Evolutionary conservation across 1,140 invertebrate genomes (phyloP).

Genomic region (Orchestia grillus): DNA sequence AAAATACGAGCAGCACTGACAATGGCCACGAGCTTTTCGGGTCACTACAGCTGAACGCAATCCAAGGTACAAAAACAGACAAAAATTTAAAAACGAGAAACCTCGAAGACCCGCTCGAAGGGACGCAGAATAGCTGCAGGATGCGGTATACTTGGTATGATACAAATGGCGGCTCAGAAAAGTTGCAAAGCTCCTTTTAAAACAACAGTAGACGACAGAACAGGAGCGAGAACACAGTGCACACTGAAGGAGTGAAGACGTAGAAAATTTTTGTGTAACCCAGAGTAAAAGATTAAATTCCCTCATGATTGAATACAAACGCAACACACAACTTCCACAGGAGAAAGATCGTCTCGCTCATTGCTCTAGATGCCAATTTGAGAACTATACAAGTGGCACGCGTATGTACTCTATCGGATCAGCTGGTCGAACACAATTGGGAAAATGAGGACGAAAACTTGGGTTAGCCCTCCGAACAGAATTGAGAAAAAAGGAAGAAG

Average conservation of each 20-base stretch:
- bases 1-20: slow-evolving; percentile 33
- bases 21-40: slow-evolving; percentile 23
- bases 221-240: neutral
- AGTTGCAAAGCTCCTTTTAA: neutral
- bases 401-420: too few species aligned
- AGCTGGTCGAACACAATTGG: too few species aligned
- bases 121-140: neutral
- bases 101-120: neutral
- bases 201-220: neutral
- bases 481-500: neutral
- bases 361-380: neutral
- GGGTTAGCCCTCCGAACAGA: neutral
- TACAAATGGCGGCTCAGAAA: neutral
- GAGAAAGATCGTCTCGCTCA: neutral
- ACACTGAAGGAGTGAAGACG: neutral
- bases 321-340: neutral
- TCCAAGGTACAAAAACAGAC: slow-evolving; percentile 16
- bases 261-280: neutral
- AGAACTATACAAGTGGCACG: too few species aligned
- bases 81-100: neutral
- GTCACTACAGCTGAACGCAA: slow-evolving; percentile 31
- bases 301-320: neutral
- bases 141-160: neutral
- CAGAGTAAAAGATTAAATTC: neutral
- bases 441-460: neutral